Conservation (phyloP, 2,888 invertebrate genomes). For the Lampropteryx suffumata region DNA sequence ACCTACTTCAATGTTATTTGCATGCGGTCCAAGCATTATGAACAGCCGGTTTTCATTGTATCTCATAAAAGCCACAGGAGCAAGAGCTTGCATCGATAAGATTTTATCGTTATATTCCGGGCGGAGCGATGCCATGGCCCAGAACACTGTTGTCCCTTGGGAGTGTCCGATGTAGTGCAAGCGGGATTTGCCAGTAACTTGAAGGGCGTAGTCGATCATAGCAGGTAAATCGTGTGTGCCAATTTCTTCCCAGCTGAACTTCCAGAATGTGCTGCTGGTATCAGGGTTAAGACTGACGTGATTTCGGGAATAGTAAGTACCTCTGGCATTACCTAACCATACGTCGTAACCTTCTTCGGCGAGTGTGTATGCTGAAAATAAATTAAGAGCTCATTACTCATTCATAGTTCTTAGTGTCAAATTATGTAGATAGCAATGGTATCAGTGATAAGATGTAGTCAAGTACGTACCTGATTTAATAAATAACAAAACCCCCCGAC, state of each 20-base stretch:
- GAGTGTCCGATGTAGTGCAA: slow-evolving; percentile 92
- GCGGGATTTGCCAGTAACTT: slow-evolving; percentile 77
- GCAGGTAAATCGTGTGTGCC: slow-evolving; percentile 89
- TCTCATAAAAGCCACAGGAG: slow-evolving; percentile 84
- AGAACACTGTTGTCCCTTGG: slow-evolving; percentile 84
- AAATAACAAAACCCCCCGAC: no score
- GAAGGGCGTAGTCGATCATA: slow-evolving; percentile 87
- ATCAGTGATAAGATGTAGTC: no score
- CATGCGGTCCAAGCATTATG: slow-evolving; percentile 58
- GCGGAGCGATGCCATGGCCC: slow-evolving; percentile 82
- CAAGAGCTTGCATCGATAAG: slow-evolving; percentile 83
- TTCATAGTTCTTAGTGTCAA: no score
- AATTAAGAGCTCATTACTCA: not conserved
- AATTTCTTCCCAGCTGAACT: slow-evolving; percentile 91
- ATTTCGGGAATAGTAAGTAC: slow-evolving; percentile 84
- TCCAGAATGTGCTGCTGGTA: slow-evolving; percentile 75
- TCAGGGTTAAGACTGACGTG: slow-evolving; percentile 72
- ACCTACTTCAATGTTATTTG: slow-evolving; percentile 57
- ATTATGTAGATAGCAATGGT: no score
- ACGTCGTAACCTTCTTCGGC: slow-evolving; percentile 87
- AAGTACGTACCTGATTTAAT: no score
- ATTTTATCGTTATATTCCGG: slow-evolving; percentile 86
- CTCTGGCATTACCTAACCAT: slow-evolving; percentile 91
- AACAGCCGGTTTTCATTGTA: slow-evolving; percentile 73
- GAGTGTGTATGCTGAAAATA: slow-evolving; percentile 62